phyloP scores from a whole-genome alignment of 2,888 invertebrate species.

The Synergus gifuensis region DNA sequence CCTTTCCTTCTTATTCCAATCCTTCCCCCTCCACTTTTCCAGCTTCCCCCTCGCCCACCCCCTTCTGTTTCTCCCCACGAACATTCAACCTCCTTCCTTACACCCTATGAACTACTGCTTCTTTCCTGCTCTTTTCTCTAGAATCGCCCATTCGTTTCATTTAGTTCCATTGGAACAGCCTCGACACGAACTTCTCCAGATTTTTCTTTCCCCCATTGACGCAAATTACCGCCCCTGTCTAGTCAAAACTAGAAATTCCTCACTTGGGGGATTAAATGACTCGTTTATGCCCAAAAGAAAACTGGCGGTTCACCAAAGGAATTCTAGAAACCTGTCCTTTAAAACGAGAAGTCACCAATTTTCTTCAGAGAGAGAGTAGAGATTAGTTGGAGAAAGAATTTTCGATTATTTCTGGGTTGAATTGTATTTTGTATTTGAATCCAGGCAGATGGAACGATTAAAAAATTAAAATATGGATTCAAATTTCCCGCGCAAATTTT shows the following conservation, averaged over 20 bases:
- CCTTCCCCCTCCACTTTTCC: constrained; percentile 47
- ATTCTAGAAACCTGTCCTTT: background rate
- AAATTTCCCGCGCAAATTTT: background rate
- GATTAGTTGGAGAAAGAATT: background rate
- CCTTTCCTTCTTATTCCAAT: constrained; percentile 62
- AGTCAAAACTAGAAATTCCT: constrained; percentile 5
- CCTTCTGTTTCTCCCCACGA: constrained; percentile 41
- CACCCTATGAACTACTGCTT: constrained; percentile 42
- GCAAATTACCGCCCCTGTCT: constrained; percentile 5
- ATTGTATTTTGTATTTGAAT: background rate
- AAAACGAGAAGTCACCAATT: background rate
- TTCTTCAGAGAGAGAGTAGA: background rate
- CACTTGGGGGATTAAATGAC: background rate
- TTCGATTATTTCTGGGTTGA: background rate
- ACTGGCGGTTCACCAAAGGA: constrained; percentile 11
- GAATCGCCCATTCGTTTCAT: constrained; percentile 28
- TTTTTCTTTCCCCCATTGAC: constrained; percentile 5
- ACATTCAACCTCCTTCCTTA: constrained; percentile 44
- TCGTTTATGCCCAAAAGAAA: background rate
- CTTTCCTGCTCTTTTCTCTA: constrained; percentile 44
- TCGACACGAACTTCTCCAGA: constrained; percentile 14
- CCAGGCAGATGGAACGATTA: background rate
- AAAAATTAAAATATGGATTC: background rate
- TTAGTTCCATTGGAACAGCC: constrained; percentile 13
- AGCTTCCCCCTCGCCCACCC: constrained; percentile 35